Base-by-base conservation (phyloP, 2,113 vertebrate species). In the Ammodytes marinus region DNA sequence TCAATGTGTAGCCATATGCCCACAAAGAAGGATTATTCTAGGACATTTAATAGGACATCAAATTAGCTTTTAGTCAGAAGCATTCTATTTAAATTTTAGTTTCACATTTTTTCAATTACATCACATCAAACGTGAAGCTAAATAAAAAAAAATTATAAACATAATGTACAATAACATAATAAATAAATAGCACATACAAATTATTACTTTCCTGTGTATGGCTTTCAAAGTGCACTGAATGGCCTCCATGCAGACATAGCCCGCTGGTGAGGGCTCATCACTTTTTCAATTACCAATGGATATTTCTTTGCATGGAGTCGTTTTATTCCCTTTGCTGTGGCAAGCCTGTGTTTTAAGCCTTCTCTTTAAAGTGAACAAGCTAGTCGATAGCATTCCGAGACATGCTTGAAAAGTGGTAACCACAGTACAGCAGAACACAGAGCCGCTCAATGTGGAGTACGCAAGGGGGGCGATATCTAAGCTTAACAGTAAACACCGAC, bases 401-500 rank as follows among this genome's bases (percentile, higher is more conserved):
- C 73, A 80, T 19, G 83, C 83, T 86, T 85, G 74, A 77, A 89
- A 83, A 85, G 73, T 80, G 88, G 72, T 82, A 84, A 93, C 81
- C 69, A 47, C 70, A 71, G 79, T 69, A 69, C 58, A 68, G 81
- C 52, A 46, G 72, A 72, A 66, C 77, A 61, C 69, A 71, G 88
- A 85, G 77, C 53, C 46, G 55, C 79, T 87, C 84, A 46, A 58
- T 82, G 86, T 80, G 80, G 84, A 82, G 71, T 59, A 60, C 46
- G 65, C 59, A 52, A 59, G 74, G 82, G 81, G 86, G 80, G 86
- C 46, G 69, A 80, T 94, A 94, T 94, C 93, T 86, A 85, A 88
- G 89, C 82, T 74, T 84, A 78, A 80, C 81, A 93, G 92, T 88
- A 87, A 90, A 94, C 88, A 92, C 86, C 83, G 77, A 86, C 90